A percentile compares a stretch with the other conserved stretches of the same genome.
Evolutionary conservation across 2,888 invertebrate genomes (phyloP).

Genomic region (Hydriomena furcata): DNA sequence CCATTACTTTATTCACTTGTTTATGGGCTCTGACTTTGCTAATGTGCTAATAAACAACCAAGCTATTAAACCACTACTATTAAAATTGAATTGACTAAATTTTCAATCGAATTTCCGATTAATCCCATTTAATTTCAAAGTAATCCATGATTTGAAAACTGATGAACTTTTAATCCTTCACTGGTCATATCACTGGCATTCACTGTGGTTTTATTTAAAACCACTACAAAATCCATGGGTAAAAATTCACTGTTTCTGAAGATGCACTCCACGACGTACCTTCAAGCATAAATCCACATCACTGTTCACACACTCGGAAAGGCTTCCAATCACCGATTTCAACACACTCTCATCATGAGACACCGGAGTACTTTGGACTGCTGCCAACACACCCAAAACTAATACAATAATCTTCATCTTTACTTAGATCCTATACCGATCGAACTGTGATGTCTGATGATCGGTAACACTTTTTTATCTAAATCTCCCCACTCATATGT

Average conservation of each 20-base stretch:
- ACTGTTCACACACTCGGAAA: conserved; percentile 73
- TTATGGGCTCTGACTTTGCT: too few relatives aligned
- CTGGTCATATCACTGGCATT: conserved; percentile 6
- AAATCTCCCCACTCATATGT: conserved; percentile 65
- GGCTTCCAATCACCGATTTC: conserved; percentile 57
- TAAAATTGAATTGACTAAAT: too few relatives aligned
- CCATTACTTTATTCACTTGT: too few relatives aligned
- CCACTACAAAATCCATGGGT: conserved; percentile 11
- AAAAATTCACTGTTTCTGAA: conserved; percentile 3
- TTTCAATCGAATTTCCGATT: too few relatives aligned
- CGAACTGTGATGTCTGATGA: conserved; percentile 69
- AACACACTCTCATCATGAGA: conserved; percentile 64
- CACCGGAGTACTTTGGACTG: conserved; percentile 60
- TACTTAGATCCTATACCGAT: conserved; percentile 57
- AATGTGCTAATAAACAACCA: too few relatives aligned
- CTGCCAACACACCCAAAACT: conserved; percentile 59
- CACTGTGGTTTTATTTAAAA: conserved; percentile 2
- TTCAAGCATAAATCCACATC: conserved; percentile 72
- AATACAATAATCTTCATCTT: conserved; percentile 69
- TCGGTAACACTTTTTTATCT: conserved; percentile 78
- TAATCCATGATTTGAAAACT: too few relatives aligned
- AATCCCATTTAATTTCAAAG: too few relatives aligned
- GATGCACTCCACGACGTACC: conserved; percentile 51
- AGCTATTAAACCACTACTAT: too few relatives aligned
- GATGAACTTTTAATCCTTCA: neutral